Conservation (phyloP, 2,113 vertebrate species). For the Chaetops frenatus region DNA sequence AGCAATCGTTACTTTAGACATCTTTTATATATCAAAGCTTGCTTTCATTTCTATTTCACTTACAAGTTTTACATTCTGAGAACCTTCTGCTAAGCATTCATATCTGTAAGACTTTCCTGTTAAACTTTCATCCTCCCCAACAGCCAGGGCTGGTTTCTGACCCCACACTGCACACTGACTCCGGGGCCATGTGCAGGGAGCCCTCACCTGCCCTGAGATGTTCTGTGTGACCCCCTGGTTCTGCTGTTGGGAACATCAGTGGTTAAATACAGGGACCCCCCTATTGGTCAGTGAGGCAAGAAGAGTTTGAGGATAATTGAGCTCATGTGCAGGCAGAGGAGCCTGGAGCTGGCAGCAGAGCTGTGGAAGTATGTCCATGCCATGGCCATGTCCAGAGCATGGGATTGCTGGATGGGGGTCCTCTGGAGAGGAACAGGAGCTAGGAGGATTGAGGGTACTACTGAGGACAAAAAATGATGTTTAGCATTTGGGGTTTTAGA, state of each 20-base stretch:
- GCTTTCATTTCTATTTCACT: too few relatives aligned
- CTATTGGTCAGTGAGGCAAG: rapidly evolving
- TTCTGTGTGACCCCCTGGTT: neutral
- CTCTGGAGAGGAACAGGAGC: neutral
- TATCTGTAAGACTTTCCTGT: too few relatives aligned
- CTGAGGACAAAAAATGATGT: neutral
- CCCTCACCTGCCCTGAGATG: neutral
- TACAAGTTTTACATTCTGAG: too few relatives aligned
- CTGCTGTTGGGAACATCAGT: neutral
- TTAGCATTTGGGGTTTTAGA: neutral
- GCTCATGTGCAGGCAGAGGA: neutral
- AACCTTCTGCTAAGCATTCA: too few relatives aligned
- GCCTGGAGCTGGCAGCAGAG: neutral
- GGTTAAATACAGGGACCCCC: neutral
- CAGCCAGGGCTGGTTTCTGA: neutral
- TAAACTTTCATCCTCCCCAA: too few relatives aligned
- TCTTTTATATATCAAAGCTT: too few relatives aligned
- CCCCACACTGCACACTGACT: too few relatives aligned
- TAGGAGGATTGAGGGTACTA: neutral
- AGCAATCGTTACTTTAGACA: too few relatives aligned
- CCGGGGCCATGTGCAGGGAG: neutral
- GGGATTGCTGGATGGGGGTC: neutral
- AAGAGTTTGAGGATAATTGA: neutral
- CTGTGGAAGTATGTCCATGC: rapidly evolving
- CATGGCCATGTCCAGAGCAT: rapidly evolving